Evolutionary conservation across 2,888 invertebrate genomes (phyloP), one percentile per base, ranked within the genome.

Genomic region (Pristionchus exspectatus): DNA sequence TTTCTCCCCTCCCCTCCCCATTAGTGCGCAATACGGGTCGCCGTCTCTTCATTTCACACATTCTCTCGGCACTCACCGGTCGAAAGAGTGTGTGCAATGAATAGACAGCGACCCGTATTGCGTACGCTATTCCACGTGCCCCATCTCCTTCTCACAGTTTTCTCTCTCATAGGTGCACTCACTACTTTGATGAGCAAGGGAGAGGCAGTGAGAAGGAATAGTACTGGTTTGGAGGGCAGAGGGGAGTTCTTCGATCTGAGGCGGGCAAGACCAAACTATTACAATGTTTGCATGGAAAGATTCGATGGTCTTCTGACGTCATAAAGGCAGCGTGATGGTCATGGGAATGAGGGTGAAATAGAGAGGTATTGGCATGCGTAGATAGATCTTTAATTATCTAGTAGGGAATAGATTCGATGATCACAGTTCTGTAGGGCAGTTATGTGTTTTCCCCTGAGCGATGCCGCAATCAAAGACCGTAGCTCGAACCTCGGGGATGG

Each of bases 141-240:
- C 30, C 69, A 4, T 18, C 69, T 63, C n/a, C 7, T 24, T 63
- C 59, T 63, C 63, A 24, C 10, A 63, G n/a, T 63, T 63, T 50
- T 50, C 44, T 50, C 44, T 50, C 44, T 50, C n/a, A n/a, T 63
- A 24, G 63, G n/a, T 63, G 24, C 63, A 63, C 63, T n/a, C 30
- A 12, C 24, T 66, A 27, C 12, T n/a, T n/a, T 66, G n/a, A 24
- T 66, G 12, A n/a, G 27, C 66, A 27, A 27, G 66, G 66, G 66
- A 59, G 24, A 66, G n/a, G 63, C 9, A 63, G 24, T n/a, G 63
- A 63, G n/a, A 59, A 63, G 27, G 27, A 24, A 4, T n/a, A 24
- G 66, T 66, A 72, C 69, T 72, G 16, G 69, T 72, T 72, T 72
- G 69, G 69, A n/a, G 69, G 12, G 69, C 69, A 72, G 27, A 30